Base-by-base conservation (phyloP, 2,113 vertebrate genomes). In the Fulmarus glacialis region DNA sequence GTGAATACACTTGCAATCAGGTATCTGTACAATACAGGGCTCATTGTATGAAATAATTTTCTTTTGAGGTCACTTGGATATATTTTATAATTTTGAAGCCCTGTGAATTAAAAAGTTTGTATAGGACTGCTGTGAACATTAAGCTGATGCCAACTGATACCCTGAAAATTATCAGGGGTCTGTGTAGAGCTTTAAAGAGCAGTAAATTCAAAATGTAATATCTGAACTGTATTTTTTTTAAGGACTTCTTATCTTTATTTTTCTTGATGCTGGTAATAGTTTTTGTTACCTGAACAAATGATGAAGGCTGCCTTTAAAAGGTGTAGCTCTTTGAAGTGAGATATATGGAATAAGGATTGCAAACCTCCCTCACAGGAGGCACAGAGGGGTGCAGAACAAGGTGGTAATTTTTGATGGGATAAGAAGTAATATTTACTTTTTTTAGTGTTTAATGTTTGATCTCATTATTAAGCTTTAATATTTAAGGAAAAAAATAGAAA, bases 301-400 rank as follows among this genome's bases (percentile, higher is more conserved):
- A 71, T 84, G 80, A 89, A 84, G 27, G n/a, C 52, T 27, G 42
- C 52, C 32, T 94, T 79, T 47, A 40, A 67, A 87, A 89, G 68
- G 26, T 62, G 10, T 59, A 62, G 64, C 29, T 81, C 78, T 96
- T 94, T 93, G 68, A 93, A 93, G 56, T 72, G 81, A 48, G 22
- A 3, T 82, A 10, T 24, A 4, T 56, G 40, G 56, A 87, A 79
- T 48, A 30, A 74, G 23, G 29, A 15, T 70, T 66, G n/a, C n/a
- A 84, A 17, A 42, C 36, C 34, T 89, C 45, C 30, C 30, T 73
- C 24, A 15, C 12, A 43, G 50, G 38, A 94, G 56, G 34, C 6
- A 27, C 43, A 72, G 48, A 72, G 48, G 8, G 24, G 3, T 90
- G 38, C 62, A 90, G 64, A 79, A n/a, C 19, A 32, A 55, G 3